These are phyloP conservation scores for Lagocephalus sceleratus DNA, from an alignment of 2,797 vertebrate species.

Conservation along the genomic window DNA sequence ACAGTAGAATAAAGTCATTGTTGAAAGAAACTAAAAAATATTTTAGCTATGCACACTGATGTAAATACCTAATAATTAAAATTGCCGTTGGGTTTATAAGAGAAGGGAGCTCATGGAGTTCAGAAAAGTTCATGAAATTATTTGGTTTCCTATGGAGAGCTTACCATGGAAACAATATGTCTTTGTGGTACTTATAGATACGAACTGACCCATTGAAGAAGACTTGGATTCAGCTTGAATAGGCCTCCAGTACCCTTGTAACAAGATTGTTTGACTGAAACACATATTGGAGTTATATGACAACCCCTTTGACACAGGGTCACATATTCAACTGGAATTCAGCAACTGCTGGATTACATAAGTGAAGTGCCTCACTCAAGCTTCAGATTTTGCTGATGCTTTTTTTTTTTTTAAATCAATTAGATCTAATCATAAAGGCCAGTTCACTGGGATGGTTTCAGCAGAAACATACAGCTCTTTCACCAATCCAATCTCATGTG, in stretches of 20 bases:
- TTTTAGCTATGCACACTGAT: too few relatives aligned
- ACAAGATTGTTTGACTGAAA: too few relatives aligned
- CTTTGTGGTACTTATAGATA: constrained; percentile 21
- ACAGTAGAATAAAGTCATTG: too few relatives aligned
- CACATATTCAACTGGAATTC: constrained; percentile 25
- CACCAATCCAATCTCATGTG: constrained; percentile 51
- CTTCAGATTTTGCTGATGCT: too few relatives aligned
- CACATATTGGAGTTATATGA: too few relatives aligned
- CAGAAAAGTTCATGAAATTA: too few relatives aligned
- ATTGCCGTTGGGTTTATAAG: too few relatives aligned
- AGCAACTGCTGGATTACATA: constrained; percentile 25
- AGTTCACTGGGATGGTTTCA: constrained; percentile 16
- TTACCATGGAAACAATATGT: constrained; percentile 1
- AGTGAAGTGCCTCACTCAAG: constrained; percentile 1
- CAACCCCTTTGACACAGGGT: too few relatives aligned
- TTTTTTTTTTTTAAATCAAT: constrained; percentile 42
- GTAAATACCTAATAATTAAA: too few relatives aligned
- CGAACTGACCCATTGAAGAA: constrained; percentile 29
- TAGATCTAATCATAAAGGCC: constrained; percentile 41
- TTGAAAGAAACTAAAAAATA: too few relatives aligned
- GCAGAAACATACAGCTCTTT: constrained; percentile 49
- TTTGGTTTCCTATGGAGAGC: not conserved
- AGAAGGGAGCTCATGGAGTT: too few relatives aligned
- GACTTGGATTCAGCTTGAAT: constrained; percentile 44
- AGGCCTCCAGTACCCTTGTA: constrained; percentile 28